Percentiles rank a stretch among this genome's conserved stretches.
These are phyloP conservation scores for Gymnosoma rotundatum DNA, from an alignment of 2,888 invertebrate genomes.

Conservation along the genomic window DNA sequence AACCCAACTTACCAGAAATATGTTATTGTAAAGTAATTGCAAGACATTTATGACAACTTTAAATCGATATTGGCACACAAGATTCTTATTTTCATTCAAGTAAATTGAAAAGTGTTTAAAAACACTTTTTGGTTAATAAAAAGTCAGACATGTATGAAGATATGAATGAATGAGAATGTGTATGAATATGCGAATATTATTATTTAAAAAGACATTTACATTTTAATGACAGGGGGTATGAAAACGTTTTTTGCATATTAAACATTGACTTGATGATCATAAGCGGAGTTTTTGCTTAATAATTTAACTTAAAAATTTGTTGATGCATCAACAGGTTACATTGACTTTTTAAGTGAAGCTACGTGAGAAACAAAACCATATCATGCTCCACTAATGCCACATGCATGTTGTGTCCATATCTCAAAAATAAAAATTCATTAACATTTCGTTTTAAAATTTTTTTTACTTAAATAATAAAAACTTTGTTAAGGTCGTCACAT, in stretches of 20 bases:
- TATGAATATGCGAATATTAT: slow-evolving; percentile 1
- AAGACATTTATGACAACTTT: slow-evolving; percentile 11
- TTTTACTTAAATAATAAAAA: background rate
- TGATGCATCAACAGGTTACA: slow-evolving; percentile 39
- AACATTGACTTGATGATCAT: slow-evolving; percentile 5
- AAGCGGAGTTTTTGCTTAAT: slow-evolving; percentile 9
- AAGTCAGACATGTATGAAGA: background rate
- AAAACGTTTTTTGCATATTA: slow-evolving; percentile 52
- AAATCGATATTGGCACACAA: background rate
- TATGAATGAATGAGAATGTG: background rate
- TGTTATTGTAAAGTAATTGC: background rate
- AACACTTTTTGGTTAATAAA: slow-evolving; percentile 34
- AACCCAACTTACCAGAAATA: background rate
- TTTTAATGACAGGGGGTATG: slow-evolving; percentile 29
- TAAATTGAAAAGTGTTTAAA: slow-evolving; percentile 28
- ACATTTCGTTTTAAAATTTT: background rate
- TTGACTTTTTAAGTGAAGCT: slow-evolving; percentile 48
- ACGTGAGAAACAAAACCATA: slow-evolving; percentile 5
- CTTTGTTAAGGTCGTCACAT: too few relatives aligned
- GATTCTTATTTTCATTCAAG: background rate
- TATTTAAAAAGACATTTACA: slow-evolving; percentile 24
- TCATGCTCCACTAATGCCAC: background rate
- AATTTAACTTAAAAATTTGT: slow-evolving; percentile 1
- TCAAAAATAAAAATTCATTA: slow-evolving; percentile 9
- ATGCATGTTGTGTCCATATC: slow-evolving; percentile 18